Conservation (phyloP, 2,113 vertebrate genomes). For the Mirza zaza region DNA sequence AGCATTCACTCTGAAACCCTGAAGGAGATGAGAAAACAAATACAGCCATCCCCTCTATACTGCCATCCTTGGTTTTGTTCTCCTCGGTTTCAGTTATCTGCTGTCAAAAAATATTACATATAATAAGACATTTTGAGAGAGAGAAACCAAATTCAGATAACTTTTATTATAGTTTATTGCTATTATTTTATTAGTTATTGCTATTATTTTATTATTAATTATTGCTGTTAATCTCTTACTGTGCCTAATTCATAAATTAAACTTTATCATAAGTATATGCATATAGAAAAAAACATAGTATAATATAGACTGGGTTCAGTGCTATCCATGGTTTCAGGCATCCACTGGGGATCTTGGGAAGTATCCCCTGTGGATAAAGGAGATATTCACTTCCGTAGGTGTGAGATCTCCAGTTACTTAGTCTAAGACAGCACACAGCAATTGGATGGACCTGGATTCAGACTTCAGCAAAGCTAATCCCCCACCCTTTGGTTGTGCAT, state of each 20-base stretch:
- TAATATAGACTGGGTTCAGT: background rate
- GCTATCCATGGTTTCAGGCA: background rate
- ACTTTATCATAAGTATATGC: background rate
- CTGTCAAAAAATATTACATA: background rate
- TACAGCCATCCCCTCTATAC: background rate
- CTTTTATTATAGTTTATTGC: background rate
- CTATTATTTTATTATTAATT: background rate
- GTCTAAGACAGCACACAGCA: background rate
- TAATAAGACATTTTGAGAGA: background rate
- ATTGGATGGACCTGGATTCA: background rate
- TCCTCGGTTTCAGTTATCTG: too few species aligned
- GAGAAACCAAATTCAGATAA: background rate
- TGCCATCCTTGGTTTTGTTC: too few species aligned
- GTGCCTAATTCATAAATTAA: background rate
- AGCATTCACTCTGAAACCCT: background rate
- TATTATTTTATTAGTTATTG: too few species aligned
- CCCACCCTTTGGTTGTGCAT: background rate
- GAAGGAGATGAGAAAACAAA: background rate
- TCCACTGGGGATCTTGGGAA: background rate
- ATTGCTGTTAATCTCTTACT: background rate
- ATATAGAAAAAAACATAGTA: background rate
- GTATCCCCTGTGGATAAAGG: background rate
- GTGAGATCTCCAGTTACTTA: background rate
- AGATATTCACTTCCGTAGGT: background rate
- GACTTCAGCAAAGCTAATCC: background rate